Base-by-base conservation (phyloP, 1,140 invertebrate genomes). In the Drosophila bifasciata region DNA sequence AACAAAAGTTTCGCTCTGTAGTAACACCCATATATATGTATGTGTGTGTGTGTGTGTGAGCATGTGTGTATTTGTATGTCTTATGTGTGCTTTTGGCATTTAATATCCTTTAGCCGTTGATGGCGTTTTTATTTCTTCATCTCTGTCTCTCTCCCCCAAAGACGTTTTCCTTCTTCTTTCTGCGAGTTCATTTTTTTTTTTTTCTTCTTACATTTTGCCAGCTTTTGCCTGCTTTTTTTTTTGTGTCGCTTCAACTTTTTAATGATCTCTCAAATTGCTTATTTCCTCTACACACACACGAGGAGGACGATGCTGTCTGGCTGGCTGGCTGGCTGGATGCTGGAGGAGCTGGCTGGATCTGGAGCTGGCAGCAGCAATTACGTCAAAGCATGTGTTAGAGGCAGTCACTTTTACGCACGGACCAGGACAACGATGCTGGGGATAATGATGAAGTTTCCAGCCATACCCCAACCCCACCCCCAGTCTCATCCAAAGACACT, bases 211-310 rank as follows among this genome's bases (percentile, higher is more conserved):
- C 19, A 19, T 19, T 19, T 59, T 32, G 19, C 6, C 25, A 55
- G 48, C 17, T 59, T 57, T 19, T 28, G 19, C 48, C 58, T 32
- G 32, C 16, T 53, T 40, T 63, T 25, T 70, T 69, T 83, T 73
- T 84, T 76, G 70, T 80, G 59, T 53, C 76, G 81, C 73, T 86
- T 88, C 66, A 86, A 86, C 83, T 88, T 88, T 88, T 88, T 88
- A 88, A 88, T 88, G 83, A 88, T 88, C 83, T 88, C 83, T 81
- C 83, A 88, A 88, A 88, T 88, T 88, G 83, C 83, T 88, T 88
- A 88, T 88, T 88, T 88, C 83, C 83, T 89, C 32, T 11, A 36
- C 32, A 36, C 32, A 88, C 83, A 88, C 75, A n/a, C n/a, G n/a
- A n/a, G n/a, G 59, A 44, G 56, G 32, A 4, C 32, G 11, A 76